Evolutionary conservation across 2,113 vertebrate genomes (phyloP), one percentile per base, ranked within the genome.

Genomic region (chimpanzee (Pan troglodytes)): DNA sequence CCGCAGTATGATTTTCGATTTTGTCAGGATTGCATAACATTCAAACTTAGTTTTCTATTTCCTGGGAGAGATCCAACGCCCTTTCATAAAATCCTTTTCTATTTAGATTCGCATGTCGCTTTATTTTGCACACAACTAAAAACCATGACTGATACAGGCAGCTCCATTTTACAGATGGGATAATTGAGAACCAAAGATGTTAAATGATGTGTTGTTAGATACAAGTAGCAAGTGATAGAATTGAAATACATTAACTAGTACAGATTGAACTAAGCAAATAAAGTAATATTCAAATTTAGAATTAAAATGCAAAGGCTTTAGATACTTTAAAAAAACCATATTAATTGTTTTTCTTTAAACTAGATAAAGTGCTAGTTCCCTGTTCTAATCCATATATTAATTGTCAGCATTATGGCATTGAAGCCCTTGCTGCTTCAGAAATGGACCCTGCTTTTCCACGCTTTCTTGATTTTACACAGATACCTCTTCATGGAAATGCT

Each of bases 311-410:
- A 82, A 90, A 70, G 27, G 48, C 4, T 1, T 95, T 93, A 59
- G 1, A 9, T 85, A 23, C 27, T 55, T 70, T 52, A 27, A 92
- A 92, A 61, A 27, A 57, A 32, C 9, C 45, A 55, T 40, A 55
- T 25, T 61, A 94, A 45, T 88, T 76, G 27, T 70, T 95, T 85
- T 43, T 81, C 80, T 76, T 96, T 76, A 76, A 91, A 59, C 16
- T 48, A 93, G 18, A 48, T 80, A 22, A 90, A 67, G 85, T 79
- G 16, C 64, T 82, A 13, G 3, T 68, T 90, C 25, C 68, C 81
- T 91, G 3, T n/a, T 40, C 27, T 82, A 40, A 57, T 11, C 1
- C 7, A 57, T n/a, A 50, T 82, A n/a, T 82, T 67, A 87, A 68
- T 10, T 55, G 20, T 12, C 1, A 16, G 9, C 1, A 6, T 92